These are phyloP conservation scores for Pseudonaja textilis DNA, from an alignment of 2,113 vertebrate species.

Conservation along the genomic window DNA sequence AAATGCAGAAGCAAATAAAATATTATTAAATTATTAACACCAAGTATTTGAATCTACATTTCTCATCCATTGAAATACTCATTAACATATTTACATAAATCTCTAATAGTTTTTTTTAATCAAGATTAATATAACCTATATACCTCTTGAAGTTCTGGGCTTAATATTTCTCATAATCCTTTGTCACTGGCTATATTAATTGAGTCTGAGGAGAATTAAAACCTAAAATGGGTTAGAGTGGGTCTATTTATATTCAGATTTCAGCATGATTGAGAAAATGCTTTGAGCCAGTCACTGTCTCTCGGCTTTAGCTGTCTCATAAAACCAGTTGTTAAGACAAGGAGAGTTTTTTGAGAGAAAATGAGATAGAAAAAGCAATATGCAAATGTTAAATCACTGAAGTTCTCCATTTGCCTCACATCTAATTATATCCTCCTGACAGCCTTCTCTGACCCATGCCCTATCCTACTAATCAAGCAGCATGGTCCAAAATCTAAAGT, in stretches of 20 bases:
- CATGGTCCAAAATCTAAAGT: neutral
- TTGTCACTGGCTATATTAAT: neutral
- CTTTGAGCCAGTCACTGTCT: neutral
- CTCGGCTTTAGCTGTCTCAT: neutral
- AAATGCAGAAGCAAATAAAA: neutral
- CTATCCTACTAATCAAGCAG: neutral
- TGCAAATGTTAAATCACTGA: neutral
- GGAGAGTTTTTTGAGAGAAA: neutral
- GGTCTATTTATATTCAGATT: neutral
- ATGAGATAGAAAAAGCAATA: neutral
- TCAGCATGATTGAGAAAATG: neutral
- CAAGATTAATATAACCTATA: neutral
- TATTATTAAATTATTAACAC: neutral
- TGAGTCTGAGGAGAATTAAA: neutral
- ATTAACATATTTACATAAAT: neutral
- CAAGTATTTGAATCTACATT: neutral
- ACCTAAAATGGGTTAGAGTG: neutral
- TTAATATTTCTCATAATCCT: neutral
- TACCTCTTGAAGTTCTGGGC: neutral
- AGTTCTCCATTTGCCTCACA: too few species aligned
- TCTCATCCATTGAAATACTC: neutral
- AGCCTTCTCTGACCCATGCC: neutral
- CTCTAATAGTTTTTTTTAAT: neutral
- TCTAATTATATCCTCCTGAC: neutral
- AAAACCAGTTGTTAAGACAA: neutral